These are phyloP conservation scores for Parthenolecanium corni DNA, from an alignment of 2,888 invertebrate genomes.

Conservation along the genomic window DNA sequence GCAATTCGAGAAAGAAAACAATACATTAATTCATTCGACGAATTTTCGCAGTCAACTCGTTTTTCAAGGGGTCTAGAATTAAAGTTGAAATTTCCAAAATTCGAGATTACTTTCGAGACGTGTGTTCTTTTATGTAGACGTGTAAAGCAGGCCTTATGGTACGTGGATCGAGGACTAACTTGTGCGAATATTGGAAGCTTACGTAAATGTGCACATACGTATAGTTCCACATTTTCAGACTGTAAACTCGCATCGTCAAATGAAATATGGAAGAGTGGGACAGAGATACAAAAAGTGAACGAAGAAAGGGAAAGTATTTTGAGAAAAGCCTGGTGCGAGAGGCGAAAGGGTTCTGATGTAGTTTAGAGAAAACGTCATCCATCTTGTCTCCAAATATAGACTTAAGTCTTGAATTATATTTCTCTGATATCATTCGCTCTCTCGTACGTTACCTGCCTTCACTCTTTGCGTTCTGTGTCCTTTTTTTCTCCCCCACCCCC, in stretches of 20 bases:
- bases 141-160: too few relatives aligned
- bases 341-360: slow-evolving; percentile 21
- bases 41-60: too few relatives aligned
- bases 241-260: not conserved
- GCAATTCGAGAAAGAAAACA: too few relatives aligned
- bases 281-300: too few relatives aligned
- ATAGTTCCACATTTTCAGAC: too few relatives aligned
- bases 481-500: too few relatives aligned
- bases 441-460: slow-evolving; percentile 20
- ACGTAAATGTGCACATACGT: too few relatives aligned
- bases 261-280: not conserved
- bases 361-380: slow-evolving; percentile 22
- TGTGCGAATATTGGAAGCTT: too few relatives aligned
- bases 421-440: slow-evolving; percentile 19
- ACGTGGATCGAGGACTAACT: too few relatives aligned
- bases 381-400: slow-evolving; percentile 26
- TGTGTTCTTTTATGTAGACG: too few relatives aligned
- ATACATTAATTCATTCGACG: too few relatives aligned
- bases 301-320: too few relatives aligned
- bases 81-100: not conserved
- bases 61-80: not conserved
- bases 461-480: slow-evolving; percentile 4
- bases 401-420: slow-evolving; percentile 27
- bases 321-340: not conserved
- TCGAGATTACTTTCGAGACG: not conserved